phyloP scores from a whole-genome alignment of 2,113 vertebrate genomes.

The Todiramphus saurophagus region DNA sequence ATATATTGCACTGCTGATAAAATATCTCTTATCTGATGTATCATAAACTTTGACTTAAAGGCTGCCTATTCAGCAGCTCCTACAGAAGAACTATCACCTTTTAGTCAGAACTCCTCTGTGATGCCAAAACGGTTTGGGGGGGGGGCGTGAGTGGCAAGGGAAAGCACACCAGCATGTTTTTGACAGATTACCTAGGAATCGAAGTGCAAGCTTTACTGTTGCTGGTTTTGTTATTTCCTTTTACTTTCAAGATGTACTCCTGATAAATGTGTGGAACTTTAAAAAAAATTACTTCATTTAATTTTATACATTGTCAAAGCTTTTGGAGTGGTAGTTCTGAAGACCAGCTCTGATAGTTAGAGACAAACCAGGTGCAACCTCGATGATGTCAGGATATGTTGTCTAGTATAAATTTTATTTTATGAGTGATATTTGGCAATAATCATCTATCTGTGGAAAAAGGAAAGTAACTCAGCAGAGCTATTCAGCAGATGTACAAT shows the following conservation, averaged over 20 bases:
- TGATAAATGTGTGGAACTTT: background rate
- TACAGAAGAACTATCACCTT: background rate
- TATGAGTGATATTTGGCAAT: background rate
- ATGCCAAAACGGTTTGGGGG: background rate
- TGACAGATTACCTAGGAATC: background rate
- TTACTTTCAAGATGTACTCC: background rate
- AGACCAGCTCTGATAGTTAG: background rate
- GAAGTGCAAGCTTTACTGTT: background rate
- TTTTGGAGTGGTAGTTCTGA: background rate
- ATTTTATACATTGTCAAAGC: background rate
- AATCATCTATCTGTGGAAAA: background rate
- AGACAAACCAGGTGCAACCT: background rate
- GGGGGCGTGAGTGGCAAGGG: background rate
- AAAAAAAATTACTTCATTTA: background rate
- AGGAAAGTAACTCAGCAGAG: background rate
- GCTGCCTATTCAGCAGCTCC: background rate
- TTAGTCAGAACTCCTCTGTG: background rate
- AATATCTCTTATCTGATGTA: background rate
- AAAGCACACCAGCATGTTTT: background rate
- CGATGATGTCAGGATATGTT: background rate
- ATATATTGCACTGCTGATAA: background rate
- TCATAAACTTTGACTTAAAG: background rate
- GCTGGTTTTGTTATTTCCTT: background rate
- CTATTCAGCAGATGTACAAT: background rate
- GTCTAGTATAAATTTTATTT: background rate